These are phyloP conservation scores for Cricetomys ansorgei DNA, from an alignment of 2,113 vertebrate species.

Conservation along the genomic window DNA sequence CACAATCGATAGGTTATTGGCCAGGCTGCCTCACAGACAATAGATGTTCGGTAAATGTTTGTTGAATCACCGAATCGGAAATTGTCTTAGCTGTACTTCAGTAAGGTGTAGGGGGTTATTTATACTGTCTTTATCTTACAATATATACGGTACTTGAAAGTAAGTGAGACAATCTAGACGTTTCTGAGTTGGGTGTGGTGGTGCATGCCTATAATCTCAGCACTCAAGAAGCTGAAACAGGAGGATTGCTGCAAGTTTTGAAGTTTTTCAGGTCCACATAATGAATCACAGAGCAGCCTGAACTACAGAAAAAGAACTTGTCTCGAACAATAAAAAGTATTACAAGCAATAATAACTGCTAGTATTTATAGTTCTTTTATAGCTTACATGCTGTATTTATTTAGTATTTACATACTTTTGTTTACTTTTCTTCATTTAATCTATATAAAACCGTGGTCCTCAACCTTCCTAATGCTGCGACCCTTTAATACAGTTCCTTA, in stretches of 20 bases:
- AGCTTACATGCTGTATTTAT: background rate
- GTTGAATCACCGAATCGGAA: background rate
- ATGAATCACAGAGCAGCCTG: background rate
- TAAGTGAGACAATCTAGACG: background rate
- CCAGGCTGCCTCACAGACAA: background rate
- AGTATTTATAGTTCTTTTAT: background rate
- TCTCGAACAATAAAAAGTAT: background rate
- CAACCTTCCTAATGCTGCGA: no score
- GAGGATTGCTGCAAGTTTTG: background rate
- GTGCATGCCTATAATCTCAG: no score
- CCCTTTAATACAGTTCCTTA: no score
- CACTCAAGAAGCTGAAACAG: background rate
- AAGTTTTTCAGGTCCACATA: background rate
- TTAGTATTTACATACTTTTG: no score
- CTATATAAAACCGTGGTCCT: no score
- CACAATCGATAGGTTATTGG: background rate
- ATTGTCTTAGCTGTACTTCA: background rate
- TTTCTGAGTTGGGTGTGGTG: background rate
- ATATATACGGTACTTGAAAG: slow-evolving; percentile 19
- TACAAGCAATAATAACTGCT: background rate
- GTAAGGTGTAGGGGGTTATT: background rate
- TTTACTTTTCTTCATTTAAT: background rate
- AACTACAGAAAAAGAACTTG: background rate
- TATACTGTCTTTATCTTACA: background rate
- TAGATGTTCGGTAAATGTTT: slow-evolving; percentile 18